These are phyloP conservation scores for Tenthredo distinguenda DNA, from an alignment of 2,888 invertebrate species.

Conservation along the genomic window DNA sequence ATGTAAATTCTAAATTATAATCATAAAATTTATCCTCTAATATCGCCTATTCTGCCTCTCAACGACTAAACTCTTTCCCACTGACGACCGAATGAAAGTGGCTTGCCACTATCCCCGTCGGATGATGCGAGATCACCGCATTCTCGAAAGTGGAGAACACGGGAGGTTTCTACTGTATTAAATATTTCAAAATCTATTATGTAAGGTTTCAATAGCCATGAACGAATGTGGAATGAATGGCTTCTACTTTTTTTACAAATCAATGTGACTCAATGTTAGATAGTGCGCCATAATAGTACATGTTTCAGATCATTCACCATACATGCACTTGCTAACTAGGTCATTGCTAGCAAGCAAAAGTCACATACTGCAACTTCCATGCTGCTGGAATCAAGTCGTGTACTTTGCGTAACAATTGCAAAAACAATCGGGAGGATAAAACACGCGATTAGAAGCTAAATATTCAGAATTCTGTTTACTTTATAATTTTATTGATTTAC, in stretches of 20 bases:
- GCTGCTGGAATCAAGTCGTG: slow-evolving; percentile 38
- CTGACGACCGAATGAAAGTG: too few species aligned
- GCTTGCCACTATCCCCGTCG: too few species aligned
- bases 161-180: background rate
- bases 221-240: slow-evolving; percentile 39
- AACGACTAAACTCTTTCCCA: too few species aligned
- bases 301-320: slow-evolving; percentile 65
- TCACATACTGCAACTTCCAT: slow-evolving; percentile 64
- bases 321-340: slow-evolving; percentile 69
- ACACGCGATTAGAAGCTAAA: background rate
- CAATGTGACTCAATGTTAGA: slow-evolving; percentile 48
- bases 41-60: too few species aligned
- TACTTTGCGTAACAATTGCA: background rate
- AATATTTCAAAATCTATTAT: background rate
- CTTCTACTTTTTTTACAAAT: slow-evolving; percentile 41
- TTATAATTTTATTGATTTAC: slow-evolving; percentile 6
- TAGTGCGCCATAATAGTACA: slow-evolving; percentile 49
- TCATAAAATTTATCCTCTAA: too few species aligned
- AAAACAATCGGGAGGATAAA: background rate
- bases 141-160: too few species aligned
- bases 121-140: too few species aligned
- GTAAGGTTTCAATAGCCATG: background rate
- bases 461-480: background rate
- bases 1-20: too few species aligned
- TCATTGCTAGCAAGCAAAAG: slow-evolving; percentile 73